Evolutionary conservation across 2,113 vertebrate genomes (phyloP).

Genomic region (Pedionomus torquatus): DNA sequence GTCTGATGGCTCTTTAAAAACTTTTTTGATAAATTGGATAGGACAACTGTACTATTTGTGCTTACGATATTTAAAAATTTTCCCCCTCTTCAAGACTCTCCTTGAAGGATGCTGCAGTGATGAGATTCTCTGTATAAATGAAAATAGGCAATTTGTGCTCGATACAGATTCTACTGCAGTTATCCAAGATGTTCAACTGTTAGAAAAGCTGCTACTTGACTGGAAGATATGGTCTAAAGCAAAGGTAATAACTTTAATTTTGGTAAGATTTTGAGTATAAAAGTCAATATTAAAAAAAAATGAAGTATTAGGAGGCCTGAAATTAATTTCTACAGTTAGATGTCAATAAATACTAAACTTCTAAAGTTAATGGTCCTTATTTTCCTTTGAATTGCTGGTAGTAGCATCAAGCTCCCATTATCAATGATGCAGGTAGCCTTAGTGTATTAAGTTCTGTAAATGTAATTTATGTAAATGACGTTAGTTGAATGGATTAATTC

Average conservation of each 20-base stretch:
- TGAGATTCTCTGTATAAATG: constrained; percentile 81
- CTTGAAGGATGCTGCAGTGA: constrained; percentile 91
- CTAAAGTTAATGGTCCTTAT: neutral
- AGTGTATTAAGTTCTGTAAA: neutral
- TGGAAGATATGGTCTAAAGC: constrained; percentile 98
- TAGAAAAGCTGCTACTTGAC: constrained; percentile 91
- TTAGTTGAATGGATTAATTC: neutral
- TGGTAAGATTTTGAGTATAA: neutral
- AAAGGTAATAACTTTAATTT: constrained; percentile 72
- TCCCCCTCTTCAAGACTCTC: constrained; percentile 78
- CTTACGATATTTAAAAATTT: neutral
- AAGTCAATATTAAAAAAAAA: neutral
- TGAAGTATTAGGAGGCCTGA: neutral
- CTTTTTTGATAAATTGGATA: neutral
- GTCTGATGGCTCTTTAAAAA: neutral
- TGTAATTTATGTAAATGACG: neutral
- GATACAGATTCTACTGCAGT: constrained; percentile 85
- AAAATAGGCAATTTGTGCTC: constrained; percentile 84
- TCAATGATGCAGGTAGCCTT: neutral
- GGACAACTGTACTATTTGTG: neutral
- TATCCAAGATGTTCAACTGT: constrained; percentile 88
- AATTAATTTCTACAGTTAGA: neutral
- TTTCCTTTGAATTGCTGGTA: neutral
- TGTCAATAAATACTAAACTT: neutral
- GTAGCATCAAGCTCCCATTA: neutral